Evolutionary conservation across 2,797 vertebrate species (phyloP), one percentile per base, ranked within the genome.

Genomic region (Fistularia commersonii): DNA sequence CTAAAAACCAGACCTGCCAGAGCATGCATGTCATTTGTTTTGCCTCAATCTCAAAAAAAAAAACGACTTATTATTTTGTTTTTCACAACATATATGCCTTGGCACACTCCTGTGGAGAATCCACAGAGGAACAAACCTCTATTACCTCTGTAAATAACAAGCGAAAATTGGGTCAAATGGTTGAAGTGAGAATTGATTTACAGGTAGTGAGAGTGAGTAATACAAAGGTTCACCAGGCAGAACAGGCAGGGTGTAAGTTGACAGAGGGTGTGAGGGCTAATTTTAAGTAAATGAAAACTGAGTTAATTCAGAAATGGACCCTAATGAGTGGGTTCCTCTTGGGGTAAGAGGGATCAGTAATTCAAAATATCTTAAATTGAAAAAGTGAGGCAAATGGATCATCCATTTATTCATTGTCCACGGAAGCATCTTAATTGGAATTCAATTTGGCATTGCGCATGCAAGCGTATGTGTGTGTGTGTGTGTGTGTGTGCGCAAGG

Each of bases 101-200:
- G 12, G 3, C 47, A 67, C 73, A 45, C 40, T 57, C 41, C 51
- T 45, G 33, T 9, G 5, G 8, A 70, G 23, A 23, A 65, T 42
- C 14, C 78, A 53, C 71, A 36, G 39, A 49, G 67, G 61, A 61
- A 68, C 60, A 64, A 72, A 64, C 57, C 61, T 69, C 44, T 48
- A 64, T 73, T 69, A 79, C 77, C 57, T 65, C 51, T 56, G 31
- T 46, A 42, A n/a, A 13, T 11, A 32, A 86, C 60, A 61, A 69
- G 68, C 61, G 57, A 80, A 72, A 82, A 82, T 65, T 72, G 84
- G 80, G 77, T 83, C 74, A 51, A 57, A 57, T 68, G 52, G 49
- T 56, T 65, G 51, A 61, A 75, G 51, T 41, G 11, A 87, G 87
- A 92, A 90, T 89, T 87, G 87, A 92, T 91, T 92, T 88, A 87